These are phyloP conservation scores for Dyspetes luteomarginatus DNA, from an alignment of 2,888 invertebrate genomes.

Conservation along the genomic window DNA sequence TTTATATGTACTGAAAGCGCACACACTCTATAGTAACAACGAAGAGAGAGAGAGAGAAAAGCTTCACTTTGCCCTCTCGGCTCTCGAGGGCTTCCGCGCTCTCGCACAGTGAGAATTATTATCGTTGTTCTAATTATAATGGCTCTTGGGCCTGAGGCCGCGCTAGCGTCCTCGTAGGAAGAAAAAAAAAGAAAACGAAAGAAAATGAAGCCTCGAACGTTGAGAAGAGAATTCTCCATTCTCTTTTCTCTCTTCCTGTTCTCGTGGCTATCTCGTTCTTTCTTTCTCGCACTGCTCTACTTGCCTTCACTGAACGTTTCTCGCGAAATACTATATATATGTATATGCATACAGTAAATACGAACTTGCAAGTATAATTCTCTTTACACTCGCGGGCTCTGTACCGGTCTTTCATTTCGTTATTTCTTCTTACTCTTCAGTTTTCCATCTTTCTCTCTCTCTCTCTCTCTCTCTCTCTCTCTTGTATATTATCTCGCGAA, in stretches of 20 bases:
- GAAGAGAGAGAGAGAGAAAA: slow-evolving; percentile 6
- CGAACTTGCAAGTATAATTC: slow-evolving; percentile 51
- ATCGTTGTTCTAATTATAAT: slow-evolving; percentile 74
- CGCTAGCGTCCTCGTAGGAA: slow-evolving; percentile 49
- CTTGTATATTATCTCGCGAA: slow-evolving; percentile 54
- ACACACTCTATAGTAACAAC: slow-evolving; percentile 20
- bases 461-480: slow-evolving; percentile 45
- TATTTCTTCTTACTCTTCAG: slow-evolving; percentile 45
- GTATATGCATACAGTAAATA: slow-evolving; percentile 13
- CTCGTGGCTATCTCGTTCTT: slow-evolving; percentile 33
- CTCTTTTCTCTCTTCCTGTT: slow-evolving; percentile 55
- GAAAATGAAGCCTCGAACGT: slow-evolving; percentile 21
- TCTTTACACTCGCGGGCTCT: slow-evolving; percentile 59
- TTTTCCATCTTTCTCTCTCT: slow-evolving; percentile 42
- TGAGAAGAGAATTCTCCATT: slow-evolving; percentile 61
- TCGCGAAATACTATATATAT: slow-evolving; percentile 18
- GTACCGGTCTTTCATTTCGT: slow-evolving; percentile 39
- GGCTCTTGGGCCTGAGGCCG: slow-evolving; percentile 64
- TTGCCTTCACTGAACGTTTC: slow-evolving; percentile 30
- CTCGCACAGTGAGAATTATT: slow-evolving; percentile 68
- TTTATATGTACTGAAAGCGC: not conserved
- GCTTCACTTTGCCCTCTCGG: slow-evolving; percentile 19
- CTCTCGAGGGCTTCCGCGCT: slow-evolving; percentile 62
- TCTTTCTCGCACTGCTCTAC: slow-evolving; percentile 33
- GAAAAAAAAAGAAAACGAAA: slow-evolving; percentile 16